Evolutionary conservation across 2,113 vertebrate genomes (phyloP), one percentile per base, ranked within the genome.

Genomic region (Misgurnus mizolepis): DNA sequence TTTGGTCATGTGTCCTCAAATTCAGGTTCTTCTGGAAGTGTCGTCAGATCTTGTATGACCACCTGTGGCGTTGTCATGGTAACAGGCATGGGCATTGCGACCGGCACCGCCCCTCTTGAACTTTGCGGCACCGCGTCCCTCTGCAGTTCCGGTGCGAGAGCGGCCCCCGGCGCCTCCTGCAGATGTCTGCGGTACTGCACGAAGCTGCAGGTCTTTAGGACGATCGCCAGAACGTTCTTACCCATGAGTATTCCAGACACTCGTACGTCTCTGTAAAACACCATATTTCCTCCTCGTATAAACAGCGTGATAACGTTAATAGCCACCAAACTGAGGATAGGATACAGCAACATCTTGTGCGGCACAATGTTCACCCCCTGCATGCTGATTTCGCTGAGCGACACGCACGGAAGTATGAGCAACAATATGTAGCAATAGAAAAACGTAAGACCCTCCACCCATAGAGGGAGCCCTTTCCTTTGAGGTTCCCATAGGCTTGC

Each of bases 371-470:
- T 87, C 7, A 85, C 68, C 1, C 87, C 87, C 41, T 88, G 87
- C 87, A 88, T 88, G 81, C 87, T 88, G 18, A 88, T 88, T 82
- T 88, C 87, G 17, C 87, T 88, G 17, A 88, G 76, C 4, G 87
- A 87, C 62, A 88, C 86, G 15, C 87, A 88, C 4, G 87, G 87
- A 27, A 88, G 84, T 43, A 88, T 77, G 67, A 88, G 73, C 43
- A 88, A 71, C 67, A 87, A 41, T 18, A 87, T 86, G 62, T 88
- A 88, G 78, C 87, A 88, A 72, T 88, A 88, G 66, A 87, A 88
- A 70, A 87, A 88, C 39, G 85, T 88, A 58, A 88, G 75, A 3
- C 87, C 87, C 58, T 88, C 87, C 0, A 83, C 86, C 87, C 87
- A 88, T 4, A 87, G 71, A 3, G 87, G 86, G 10, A 88, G 85